Conservation (phyloP, 2,888 invertebrate species). For the Limnephilus rhombicus region DNA sequence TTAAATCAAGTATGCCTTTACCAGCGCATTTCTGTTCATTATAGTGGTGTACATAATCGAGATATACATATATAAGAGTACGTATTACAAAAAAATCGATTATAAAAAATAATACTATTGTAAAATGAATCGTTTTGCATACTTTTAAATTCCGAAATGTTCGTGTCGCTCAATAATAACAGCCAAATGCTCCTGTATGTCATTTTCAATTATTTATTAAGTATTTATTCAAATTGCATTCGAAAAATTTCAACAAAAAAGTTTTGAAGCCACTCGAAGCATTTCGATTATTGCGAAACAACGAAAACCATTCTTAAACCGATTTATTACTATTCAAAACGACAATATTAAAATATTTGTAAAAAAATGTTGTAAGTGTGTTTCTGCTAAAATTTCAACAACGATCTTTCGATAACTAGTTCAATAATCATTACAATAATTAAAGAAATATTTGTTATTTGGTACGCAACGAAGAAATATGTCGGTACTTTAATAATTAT, state of each 20-base stretch:
- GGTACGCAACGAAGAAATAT: not conserved
- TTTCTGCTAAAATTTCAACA: not conserved
- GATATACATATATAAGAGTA: not conserved
- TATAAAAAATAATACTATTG: no score
- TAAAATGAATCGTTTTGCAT: no score
- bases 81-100: no score
- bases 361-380: not conserved
- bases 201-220: no score
- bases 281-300: not conserved
- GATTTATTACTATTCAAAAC: not conserved
- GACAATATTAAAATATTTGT: not conserved
- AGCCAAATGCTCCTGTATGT: no score
- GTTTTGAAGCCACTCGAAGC: no score
- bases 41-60: not conserved
- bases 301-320: not conserved
- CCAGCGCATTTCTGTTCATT: not conserved
- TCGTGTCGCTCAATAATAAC: no score
- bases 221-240: not conserved
- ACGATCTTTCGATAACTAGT: not conserved
- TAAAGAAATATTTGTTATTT: not conserved
- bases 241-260: not conserved
- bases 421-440: not conserved
- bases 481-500: not conserved
- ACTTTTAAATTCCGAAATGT: no score
- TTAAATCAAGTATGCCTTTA: not conserved